Evolutionary conservation across 2,888 invertebrate genomes (phyloP), one percentile per base, ranked within the genome.

Genomic region (Patella caerulea): DNA sequence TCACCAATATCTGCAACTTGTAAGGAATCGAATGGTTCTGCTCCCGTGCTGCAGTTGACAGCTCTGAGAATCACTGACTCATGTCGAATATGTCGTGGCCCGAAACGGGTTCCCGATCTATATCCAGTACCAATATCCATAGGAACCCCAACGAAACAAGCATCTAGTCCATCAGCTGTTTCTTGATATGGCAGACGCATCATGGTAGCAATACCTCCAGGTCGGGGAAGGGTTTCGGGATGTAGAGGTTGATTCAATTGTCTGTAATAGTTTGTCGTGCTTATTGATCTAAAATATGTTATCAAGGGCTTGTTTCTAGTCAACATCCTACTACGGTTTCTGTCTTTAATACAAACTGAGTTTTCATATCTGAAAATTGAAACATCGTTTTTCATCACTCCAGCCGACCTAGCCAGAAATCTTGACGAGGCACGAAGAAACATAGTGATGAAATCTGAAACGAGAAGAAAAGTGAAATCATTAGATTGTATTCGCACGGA

Each of bases 1-100:
- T 91, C 91, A 11, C 91, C 91, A 1, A 90, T 87, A 82, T 91
- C 91, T 11, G 89, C 91, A 15, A 91, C 89, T 76, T 88, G 88
- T 73, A 91, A 83, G 3, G 86, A 85, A 59, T 88, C 86, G 80
- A 88, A 91, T 7, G 91, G 91, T 9, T 81, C 80, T 12, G 90
- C 90, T 12, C 90, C 91, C 77, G 91, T 91, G 7, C 85, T 85
- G n/a, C 84, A 84, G 81, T 91, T 91, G 73, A 84, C 82, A 53
- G 84, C 83, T 17, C 90, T 80, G 2, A 91, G 77, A 19, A 90
- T 79, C 7, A 86, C 82, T 0, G 91, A 91, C 80, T 91, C 91
- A 5, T 87, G 83, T 29, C 91, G 84, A 17, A 91, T 90, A 75
- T 90, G 89, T 45, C 90, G 78, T 19, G 91, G 91, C n/a, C 91